Base-by-base conservation (phyloP, 2,888 invertebrate species). In the Drosophila fungiperda region DNA sequence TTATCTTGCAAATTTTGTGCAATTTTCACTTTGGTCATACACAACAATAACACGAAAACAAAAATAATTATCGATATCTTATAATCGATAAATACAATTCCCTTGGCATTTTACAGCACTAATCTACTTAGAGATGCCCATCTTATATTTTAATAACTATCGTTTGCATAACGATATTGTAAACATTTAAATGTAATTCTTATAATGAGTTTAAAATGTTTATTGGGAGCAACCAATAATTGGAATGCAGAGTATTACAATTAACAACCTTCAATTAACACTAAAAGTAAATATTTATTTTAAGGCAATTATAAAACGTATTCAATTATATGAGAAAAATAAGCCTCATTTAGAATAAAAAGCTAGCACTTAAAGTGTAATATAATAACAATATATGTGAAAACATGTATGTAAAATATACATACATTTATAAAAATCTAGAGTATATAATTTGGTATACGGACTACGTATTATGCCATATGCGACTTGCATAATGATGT, bases 311-410 rank as follows among this genome's bases (percentile, higher is more conserved):
- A 58, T 32, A 64, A 78, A 77, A 54, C 23, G 48, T 53, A 35
- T 55, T 42, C 29, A 67, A 59, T 74, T 59, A 62, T 38, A 65
- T 78, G 70, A 69, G n/a, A 53, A 20, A 64, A 74, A 45, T 58
- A 78, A 70, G 63, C 57, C 49, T 66, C 54, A 62, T 61, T 64
- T 60, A 66, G 49, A 75, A 66, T 73, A 71, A 54, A 81, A 74
- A 68, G 65, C 23, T 45, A 61, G 20, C 83, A 83, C 83, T 83
- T 61, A 74, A 48, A 85, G 73, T 81, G 82, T 76, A 72, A 69
- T 76, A 77, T 75, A 77, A 75, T 80, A 74, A 74, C 66, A 73
- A 38, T 38, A 38, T 52, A 67, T 38, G 49, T 32, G 23, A 69
- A 68, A 58, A 59, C 54, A 66, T 42, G 32, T 58, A 42, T 57